A percentile compares a stretch with the other conserved stretches of the same genome.
Conservation (phyloP, 2,797 vertebrate genomes). For the Dermochelys coriacea region DNA sequence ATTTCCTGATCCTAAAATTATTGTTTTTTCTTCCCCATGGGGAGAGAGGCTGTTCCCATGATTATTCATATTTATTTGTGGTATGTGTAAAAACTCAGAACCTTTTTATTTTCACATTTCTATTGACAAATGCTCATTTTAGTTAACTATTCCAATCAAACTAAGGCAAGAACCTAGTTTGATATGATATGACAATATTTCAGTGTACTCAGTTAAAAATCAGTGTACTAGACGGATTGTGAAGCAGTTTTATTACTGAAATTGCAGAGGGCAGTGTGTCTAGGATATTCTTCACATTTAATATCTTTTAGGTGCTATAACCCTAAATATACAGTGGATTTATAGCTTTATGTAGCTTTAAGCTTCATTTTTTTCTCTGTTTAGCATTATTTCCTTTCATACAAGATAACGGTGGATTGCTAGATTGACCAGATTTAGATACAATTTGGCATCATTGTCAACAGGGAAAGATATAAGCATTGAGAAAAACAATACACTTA, state of each 20-base stretch:
- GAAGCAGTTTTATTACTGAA: not conserved
- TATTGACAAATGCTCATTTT: not conserved
- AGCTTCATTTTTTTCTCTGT: not conserved
- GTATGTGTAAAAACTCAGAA: not conserved
- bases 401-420: not conserved
- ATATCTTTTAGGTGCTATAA: not conserved
- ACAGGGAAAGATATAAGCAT: not conserved
- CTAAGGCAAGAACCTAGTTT: not conserved
- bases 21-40: not conserved
- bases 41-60: not conserved
- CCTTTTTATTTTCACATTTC: not conserved
- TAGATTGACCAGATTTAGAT: not conserved
- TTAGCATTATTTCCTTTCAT: conserved; percentile 4
- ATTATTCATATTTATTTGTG: not conserved
- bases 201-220: not conserved
- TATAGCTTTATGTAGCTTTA: not conserved
- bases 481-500: not conserved
- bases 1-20: not conserved
- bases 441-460: not conserved
- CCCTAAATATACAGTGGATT: not conserved
- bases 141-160: not conserved
- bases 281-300: not conserved
- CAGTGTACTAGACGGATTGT: not conserved
- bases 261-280: not conserved
- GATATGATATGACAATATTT: not conserved